phyloP scores from a whole-genome alignment of 2,113 vertebrate species.

The Pogona vitticeps region DNA sequence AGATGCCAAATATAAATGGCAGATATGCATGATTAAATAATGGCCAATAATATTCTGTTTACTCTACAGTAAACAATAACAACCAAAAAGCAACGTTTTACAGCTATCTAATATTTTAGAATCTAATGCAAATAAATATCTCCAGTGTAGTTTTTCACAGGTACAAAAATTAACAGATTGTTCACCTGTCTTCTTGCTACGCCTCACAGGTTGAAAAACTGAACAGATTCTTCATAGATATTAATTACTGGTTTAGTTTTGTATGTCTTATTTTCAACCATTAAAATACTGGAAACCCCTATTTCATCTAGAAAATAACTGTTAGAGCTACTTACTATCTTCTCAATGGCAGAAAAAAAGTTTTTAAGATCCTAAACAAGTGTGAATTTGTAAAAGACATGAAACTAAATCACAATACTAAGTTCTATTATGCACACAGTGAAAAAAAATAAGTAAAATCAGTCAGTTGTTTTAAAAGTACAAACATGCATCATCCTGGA shows the following conservation, averaged over 20 bases:
- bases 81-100: background rate
- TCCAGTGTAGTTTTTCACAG: background rate
- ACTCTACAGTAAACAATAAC: background rate
- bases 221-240: background rate
- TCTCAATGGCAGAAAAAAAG: too few species aligned
- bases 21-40: conserved; percentile 1
- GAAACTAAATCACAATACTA: too few species aligned
- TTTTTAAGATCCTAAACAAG: too few species aligned
- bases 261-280: background rate
- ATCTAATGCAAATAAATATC: background rate
- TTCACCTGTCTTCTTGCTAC: background rate
- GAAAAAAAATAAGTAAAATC: too few species aligned
- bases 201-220: background rate
- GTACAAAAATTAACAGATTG: background rate
- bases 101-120: background rate
- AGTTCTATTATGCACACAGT: too few species aligned
- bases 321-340: too few species aligned
- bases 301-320: background rate
- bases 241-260: background rate
- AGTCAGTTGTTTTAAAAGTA: too few species aligned
- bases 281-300: background rate
- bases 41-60: background rate
- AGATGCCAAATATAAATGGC: background rate
- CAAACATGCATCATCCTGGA: too few species aligned
- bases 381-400: too few species aligned